Conservation (phyloP, 2,113 vertebrate species). For the Protomyctophum bolini region DNA sequence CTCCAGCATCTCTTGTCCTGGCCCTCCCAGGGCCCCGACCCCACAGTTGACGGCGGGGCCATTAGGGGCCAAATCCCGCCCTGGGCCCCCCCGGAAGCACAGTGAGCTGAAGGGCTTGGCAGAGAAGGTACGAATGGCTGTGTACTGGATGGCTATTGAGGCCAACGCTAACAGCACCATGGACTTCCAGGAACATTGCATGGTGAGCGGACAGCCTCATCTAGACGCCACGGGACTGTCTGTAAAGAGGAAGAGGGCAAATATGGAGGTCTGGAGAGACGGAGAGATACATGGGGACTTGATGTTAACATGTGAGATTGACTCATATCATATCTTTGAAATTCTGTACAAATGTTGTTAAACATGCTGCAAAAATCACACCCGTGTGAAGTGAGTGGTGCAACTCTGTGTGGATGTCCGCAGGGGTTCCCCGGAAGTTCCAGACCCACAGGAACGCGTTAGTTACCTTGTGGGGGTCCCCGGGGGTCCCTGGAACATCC, state of each 20-base stretch:
- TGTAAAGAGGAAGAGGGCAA: neutral
- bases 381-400: no score
- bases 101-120: slow-evolving; percentile 79
- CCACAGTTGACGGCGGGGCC: slow-evolving; percentile 78
- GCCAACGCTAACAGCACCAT: slow-evolving; percentile 92
- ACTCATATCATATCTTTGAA: no score
- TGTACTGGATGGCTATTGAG: slow-evolving; percentile 94
- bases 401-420: no score
- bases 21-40: slow-evolving; percentile 29
- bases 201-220: slow-evolving; percentile 90
- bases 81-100: slow-evolving; percentile 32
- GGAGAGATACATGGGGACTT: no score
- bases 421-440: no score
- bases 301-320: no score
- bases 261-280: no score
- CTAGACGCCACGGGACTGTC: slow-evolving; percentile 46
- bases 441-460: no score
- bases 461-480: no score
- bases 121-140: slow-evolving; percentile 90
- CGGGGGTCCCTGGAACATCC: no score
- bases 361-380: no score
- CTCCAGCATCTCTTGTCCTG: slow-evolving; percentile 68
- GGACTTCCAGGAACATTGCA: slow-evolving; percentile 97
- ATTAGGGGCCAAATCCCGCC: slow-evolving; percentile 76
- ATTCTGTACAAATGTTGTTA: no score